Conservation (phyloP, 92 coral and sea anemone genomes). For the Porites rus region DNA sequence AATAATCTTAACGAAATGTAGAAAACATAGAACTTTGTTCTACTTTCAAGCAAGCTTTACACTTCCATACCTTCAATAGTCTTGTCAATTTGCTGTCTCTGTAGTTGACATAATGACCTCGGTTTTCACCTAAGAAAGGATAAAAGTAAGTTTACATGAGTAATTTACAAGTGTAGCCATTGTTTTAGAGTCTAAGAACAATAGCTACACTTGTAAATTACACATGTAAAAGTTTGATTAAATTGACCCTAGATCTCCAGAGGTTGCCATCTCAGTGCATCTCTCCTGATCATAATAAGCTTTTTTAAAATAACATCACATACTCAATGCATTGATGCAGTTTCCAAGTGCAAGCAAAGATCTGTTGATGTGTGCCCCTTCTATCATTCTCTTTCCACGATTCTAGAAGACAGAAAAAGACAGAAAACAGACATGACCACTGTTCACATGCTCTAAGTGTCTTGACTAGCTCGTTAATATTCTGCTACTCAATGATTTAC, state of each 20-base stretch:
- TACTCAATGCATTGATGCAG: constrained; percentile 91
- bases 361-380: constrained; percentile 93
- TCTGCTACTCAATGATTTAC: no score
- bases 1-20: no score
- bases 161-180: background rate
- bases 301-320: constrained; percentile 25
- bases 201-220: no score
- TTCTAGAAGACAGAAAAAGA: constrained; percentile 55
- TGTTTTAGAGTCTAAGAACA: no score
- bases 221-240: no score
- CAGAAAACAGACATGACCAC: background rate
- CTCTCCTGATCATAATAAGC: background rate
- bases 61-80: constrained; percentile 70
- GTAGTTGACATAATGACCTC: constrained; percentile 86
- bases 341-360: constrained; percentile 90
- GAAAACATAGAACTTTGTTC: no score
- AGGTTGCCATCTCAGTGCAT: background rate
- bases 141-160: background rate
- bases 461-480: no score
- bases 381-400: constrained; percentile 94
- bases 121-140: constrained; percentile 78
- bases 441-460: background rate
- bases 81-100: constrained; percentile 93
- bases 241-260: background rate
- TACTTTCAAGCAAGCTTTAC: background rate